A percentile compares a stretch with the other conserved stretches of the same genome.
Conservation (phyloP, 2,797 vertebrate species). For the Neosilurus mollespiculum region DNA sequence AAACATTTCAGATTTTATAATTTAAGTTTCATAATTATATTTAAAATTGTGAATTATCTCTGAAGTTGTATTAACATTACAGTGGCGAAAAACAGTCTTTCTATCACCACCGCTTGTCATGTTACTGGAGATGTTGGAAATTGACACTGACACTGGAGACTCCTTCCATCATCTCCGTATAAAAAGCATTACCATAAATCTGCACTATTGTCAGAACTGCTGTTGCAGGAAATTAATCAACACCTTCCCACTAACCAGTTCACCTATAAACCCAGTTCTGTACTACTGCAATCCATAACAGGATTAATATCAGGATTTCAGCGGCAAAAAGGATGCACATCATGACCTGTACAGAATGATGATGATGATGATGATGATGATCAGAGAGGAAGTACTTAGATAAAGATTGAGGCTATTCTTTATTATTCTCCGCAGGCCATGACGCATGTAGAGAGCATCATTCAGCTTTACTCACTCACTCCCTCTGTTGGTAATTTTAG, state of each 20-base stretch:
- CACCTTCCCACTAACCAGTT: background rate
- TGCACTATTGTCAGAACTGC: background rate
- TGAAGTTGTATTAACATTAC: background rate
- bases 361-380: background rate
- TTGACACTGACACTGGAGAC: background rate
- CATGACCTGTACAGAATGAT: background rate
- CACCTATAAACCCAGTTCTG: background rate
- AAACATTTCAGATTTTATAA: too few relatives aligned
- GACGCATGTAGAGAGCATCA: too few relatives aligned
- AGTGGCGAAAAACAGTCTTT: background rate
- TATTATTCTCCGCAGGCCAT: background rate
- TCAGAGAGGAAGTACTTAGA: background rate
- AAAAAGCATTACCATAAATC: background rate
- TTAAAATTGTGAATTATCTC: background rate
- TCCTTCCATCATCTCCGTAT: background rate
- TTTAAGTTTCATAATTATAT: too few relatives aligned
- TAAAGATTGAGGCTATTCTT: background rate
- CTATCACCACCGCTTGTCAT: background rate
- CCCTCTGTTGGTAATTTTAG: slow-evolving; percentile 62
- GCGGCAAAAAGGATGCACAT: background rate
- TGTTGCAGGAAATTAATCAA: background rate
- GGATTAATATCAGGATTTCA: background rate
- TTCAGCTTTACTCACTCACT: slow-evolving; percentile 58
- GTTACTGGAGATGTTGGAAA: too few relatives aligned
- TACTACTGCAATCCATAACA: background rate